phyloP scores from a whole-genome alignment of 2,113 vertebrate genomes.

The zebrafish (Danio rerio) region DNA sequence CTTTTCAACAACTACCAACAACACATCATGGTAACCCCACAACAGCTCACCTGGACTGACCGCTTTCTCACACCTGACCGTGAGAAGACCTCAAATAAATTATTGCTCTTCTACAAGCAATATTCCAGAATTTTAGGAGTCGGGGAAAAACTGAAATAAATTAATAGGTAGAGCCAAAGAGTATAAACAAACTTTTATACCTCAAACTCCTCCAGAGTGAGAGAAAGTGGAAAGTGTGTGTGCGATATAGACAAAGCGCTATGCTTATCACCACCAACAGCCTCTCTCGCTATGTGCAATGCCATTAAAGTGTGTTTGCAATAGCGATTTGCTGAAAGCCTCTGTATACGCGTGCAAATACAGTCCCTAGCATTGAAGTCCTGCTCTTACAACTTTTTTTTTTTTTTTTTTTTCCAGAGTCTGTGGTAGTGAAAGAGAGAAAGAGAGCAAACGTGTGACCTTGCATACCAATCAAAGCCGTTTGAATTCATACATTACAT shows the following conservation, averaged over 20 bases:
- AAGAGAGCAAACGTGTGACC: constrained; percentile 27
- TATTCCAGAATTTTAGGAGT: constrained; percentile 11
- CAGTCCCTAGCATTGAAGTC: constrained; percentile 1
- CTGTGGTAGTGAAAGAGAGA: background rate
- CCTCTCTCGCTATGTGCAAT: constrained; percentile 35
- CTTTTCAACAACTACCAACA: background rate
- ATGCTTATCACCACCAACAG: constrained; percentile 50
- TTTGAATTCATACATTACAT: constrained; percentile 1
- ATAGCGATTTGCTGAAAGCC: constrained; percentile 19
- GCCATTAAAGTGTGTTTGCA: constrained; percentile 44
- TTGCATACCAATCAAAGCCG: constrained; percentile 11
- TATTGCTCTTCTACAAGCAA: background rate
- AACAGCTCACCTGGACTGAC: background rate
- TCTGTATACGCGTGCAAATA: constrained; percentile 4
- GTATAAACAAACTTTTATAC: too few species aligned
- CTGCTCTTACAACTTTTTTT: background rate
- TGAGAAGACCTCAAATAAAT: background rate
- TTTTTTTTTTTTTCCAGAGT: background rate
- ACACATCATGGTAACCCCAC: background rate
- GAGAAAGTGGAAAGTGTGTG: background rate
- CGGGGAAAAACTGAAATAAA: background rate
- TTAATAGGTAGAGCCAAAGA: background rate
- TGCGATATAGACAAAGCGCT: constrained; percentile 3
- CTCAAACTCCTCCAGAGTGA: background rate
- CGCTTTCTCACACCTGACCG: background rate